These are phyloP conservation scores for Tachysurus vachellii DNA, from an alignment of 2,113 vertebrate species.

Conservation along the genomic window DNA sequence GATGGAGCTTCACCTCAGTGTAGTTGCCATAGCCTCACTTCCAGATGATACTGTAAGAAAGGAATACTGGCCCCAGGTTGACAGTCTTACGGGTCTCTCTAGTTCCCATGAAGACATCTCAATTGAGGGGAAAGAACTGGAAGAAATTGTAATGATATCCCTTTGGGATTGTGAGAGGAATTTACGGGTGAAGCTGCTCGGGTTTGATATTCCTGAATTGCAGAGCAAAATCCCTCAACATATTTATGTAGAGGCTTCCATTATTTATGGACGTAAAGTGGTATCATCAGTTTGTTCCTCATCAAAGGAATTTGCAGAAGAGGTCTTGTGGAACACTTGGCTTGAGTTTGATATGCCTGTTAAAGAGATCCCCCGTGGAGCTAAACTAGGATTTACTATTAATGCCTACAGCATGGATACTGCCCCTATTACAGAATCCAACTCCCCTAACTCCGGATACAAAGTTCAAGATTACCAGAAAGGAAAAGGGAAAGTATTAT, in stretches of 20 bases:
- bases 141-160: conserved; percentile 75
- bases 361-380: conserved; percentile 71
- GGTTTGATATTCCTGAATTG: conserved; percentile 71
- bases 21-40: conserved; percentile 62
- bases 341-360: conserved; percentile 73
- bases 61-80: conserved; percentile 71
- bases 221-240: conserved; percentile 63
- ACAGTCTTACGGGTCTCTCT: conserved; percentile 71
- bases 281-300: conserved; percentile 65
- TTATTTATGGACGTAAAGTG: conserved; percentile 72
- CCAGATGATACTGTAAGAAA: conserved; percentile 58
- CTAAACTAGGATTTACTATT: conserved; percentile 73
- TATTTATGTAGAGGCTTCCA: conserved; percentile 68
- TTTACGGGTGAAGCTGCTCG: conserved; percentile 75
- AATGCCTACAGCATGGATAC: conserved; percentile 56
- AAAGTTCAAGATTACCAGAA: conserved; percentile 59
- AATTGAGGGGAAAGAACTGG: conserved; percentile 68
- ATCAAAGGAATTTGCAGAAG: conserved; percentile 67
- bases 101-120: conserved; percentile 71
- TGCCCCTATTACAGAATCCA: conserved; percentile 51
- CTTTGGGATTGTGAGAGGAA: conserved; percentile 75
- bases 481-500: conserved; percentile 68
- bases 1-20: conserved; percentile 67
- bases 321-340: conserved; percentile 79
- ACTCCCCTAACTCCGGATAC: conserved; percentile 1